phyloP scores from a whole-genome alignment of 1,140 invertebrate species.

The Atta cephalotes region DNA sequence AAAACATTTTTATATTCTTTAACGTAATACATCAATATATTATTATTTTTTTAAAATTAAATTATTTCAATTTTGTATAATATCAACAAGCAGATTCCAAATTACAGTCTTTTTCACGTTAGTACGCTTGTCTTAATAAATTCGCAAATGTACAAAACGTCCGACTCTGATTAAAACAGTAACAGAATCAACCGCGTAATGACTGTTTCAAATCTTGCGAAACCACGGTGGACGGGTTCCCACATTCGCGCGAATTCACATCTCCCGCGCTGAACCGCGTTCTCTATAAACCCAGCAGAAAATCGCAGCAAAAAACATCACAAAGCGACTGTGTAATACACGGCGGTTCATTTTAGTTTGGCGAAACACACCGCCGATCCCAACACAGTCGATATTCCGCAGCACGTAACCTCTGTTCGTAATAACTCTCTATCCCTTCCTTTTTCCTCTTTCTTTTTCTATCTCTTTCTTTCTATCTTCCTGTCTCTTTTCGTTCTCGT shows the following conservation, averaged over 20 bases:
- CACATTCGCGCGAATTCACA: conserved; percentile 49
- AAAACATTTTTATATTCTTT: not conserved
- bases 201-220: conserved; percentile 60
- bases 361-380: conserved; percentile 45
- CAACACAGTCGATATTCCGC: conserved; percentile 57
- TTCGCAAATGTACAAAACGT: not conserved
- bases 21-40: not conserved
- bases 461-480: not conserved
- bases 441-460: not conserved
- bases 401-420: conserved; percentile 70
- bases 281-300: conserved; percentile 31
- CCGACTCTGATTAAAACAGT: conserved; percentile 37
- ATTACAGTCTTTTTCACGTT: not conserved
- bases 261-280: conserved; percentile 15
- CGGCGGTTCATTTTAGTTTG: conserved; percentile 51
- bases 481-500: conserved; percentile 19
- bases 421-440: conserved; percentile 61
- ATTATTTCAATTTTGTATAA: not conserved
- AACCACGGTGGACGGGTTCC: conserved; percentile 40
- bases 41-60: not conserved
- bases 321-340: conserved; percentile 61
- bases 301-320: conserved; percentile 55
- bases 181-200: conserved; percentile 54
- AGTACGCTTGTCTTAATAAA: not conserved
- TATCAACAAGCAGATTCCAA: not conserved